A percentile compares a stretch with the other conserved stretches of the same genome.
phyloP scores from a whole-genome alignment of 2,113 vertebrate species.

The Dascyllus trimaculatus region DNA sequence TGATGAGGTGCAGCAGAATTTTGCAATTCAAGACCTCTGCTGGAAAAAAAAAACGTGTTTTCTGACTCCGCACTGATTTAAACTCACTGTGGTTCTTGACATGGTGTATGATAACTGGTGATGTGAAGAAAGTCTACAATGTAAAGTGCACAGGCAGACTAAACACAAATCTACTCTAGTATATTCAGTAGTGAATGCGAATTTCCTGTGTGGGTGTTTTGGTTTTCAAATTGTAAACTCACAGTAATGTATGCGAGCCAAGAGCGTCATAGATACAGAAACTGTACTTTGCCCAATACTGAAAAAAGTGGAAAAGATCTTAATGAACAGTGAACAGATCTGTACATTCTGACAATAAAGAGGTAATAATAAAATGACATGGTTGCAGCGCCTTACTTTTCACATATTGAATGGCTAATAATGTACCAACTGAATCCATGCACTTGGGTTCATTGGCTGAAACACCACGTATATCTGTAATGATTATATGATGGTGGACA shows the following conservation, averaged over 20 bases:
- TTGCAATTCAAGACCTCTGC: neutral
- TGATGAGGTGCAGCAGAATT: neutral
- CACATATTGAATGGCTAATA: neutral
- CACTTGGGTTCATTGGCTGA: too few relatives aligned
- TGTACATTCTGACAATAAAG: conserved; percentile 65
- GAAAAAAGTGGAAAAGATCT: conserved; percentile 12
- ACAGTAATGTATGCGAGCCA: conserved; percentile 47
- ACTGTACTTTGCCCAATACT: conserved; percentile 36
- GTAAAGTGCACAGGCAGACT: conserved; percentile 2
- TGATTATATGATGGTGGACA: too few relatives aligned
- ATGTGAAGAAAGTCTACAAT: neutral
- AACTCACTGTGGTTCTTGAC: neutral
- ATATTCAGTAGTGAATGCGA: conserved; percentile 18
- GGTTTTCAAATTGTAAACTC: conserved; percentile 53
- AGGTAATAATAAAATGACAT: conserved; percentile 12
- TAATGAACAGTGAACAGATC: conserved; percentile 16
- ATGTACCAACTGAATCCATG: neutral
- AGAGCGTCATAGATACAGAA: conserved; percentile 37
- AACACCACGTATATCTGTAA: too few relatives aligned
- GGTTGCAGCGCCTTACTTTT: neutral
- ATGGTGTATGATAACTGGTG: neutral
- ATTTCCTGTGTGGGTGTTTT: conserved; percentile 54
- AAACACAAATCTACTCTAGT: conserved; percentile 13
- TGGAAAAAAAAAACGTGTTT: neutral
- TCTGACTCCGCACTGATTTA: conserved; percentile 5